These are phyloP conservation scores for Eubucco bourcierii DNA, from an alignment of 2,113 vertebrate species.

Conservation along the genomic window DNA sequence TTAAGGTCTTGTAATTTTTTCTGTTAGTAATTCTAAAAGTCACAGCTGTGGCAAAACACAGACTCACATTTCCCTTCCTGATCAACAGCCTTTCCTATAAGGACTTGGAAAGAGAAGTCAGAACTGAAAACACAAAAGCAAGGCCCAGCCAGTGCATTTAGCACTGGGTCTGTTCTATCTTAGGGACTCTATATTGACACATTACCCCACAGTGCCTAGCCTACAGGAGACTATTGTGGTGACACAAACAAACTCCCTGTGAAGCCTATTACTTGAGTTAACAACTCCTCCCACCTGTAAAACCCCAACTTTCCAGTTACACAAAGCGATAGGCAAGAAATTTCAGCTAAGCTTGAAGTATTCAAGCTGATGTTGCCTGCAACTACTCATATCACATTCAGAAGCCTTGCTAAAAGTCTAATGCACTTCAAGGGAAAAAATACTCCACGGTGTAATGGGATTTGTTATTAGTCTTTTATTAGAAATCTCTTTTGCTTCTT, in stretches of 20 bases:
- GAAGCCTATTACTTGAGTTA: constrained; percentile 36
- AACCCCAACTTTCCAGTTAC: constrained; percentile 2
- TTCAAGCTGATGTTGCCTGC: constrained; percentile 29
- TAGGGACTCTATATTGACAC: background rate
- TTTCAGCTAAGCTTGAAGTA: constrained; percentile 17
- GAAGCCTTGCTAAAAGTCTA: constrained; percentile 37
- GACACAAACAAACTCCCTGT: constrained; percentile 24
- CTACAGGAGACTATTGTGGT: background rate
- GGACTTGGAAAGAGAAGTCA: background rate
- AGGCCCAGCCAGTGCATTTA: background rate
- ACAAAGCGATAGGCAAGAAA: constrained; percentile 18
- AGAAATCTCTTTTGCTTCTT: constrained; percentile 70
- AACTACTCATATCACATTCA: constrained; percentile 38
- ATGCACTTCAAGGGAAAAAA: constrained; percentile 50
- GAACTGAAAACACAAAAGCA: background rate
- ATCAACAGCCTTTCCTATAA: background rate
- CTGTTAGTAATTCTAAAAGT: background rate
- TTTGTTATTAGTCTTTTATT: constrained; percentile 74
- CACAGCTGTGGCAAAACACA: background rate
- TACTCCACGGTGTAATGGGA: constrained; percentile 55
- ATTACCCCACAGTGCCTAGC: background rate
- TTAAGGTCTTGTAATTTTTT: background rate
- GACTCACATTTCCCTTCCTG: background rate
- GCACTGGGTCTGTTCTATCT: background rate
- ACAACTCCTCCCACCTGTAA: constrained; percentile 43